Evolutionary conservation across 2,888 invertebrate genomes (phyloP).

Genomic region (Enchytraeus crypticus): DNA sequence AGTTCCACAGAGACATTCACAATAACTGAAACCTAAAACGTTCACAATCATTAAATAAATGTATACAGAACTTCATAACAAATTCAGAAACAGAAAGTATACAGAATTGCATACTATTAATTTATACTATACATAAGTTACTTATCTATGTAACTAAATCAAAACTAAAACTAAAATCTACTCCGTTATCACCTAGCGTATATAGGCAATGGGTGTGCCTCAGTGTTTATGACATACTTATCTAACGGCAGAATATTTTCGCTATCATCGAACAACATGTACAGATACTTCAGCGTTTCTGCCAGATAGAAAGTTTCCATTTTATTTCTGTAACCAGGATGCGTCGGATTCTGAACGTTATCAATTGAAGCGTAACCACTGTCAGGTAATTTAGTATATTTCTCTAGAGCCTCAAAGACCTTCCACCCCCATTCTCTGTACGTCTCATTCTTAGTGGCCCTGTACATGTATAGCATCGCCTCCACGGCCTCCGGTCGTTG

Average conservation of each 20-base stretch:
- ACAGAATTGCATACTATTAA: too few species aligned
- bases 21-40: too few species aligned
- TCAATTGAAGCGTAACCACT: conserved; percentile 92
- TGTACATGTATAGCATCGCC: conserved; percentile 90
- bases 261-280: conserved; percentile 84
- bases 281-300: conserved; percentile 96
- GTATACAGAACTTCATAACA: too few species aligned
- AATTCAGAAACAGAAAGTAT: too few species aligned
- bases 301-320: conserved; percentile 99
- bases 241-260: conserved; percentile 71
- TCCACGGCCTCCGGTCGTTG: conserved; percentile 93
- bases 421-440: conserved; percentile 98
- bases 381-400: conserved; percentile 62
- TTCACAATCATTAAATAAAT: too few species aligned
- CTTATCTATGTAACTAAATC: too few species aligned
- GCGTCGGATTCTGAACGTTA: conserved; percentile 72
- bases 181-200: conserved; percentile 26
- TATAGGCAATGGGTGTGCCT: conserved; percentile 91
- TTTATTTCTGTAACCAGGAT: conserved; percentile 67
- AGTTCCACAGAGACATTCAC: too few species aligned
- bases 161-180: too few species aligned
- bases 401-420: conserved; percentile 85
- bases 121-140: too few species aligned
- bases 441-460: conserved; percentile 82
- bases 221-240: conserved; percentile 98